phyloP scores from a whole-genome alignment of 1,140 invertebrate genomes.

The Diabrotica virgifera region DNA sequence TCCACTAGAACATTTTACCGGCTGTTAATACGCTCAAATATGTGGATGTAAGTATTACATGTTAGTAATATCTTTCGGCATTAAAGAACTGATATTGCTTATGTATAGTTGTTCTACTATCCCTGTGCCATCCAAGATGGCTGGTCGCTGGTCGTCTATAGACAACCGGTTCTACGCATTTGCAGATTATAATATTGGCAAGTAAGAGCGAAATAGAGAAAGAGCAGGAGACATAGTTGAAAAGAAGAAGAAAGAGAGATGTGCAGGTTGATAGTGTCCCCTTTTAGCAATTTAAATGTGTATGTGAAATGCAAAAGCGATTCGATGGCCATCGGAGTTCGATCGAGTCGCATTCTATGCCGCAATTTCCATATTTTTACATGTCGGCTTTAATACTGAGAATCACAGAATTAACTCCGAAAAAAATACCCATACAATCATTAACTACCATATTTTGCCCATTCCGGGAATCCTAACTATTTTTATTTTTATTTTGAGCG shows the following conservation, averaged over 20 bases:
- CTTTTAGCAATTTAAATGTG: slow-evolving; percentile 51
- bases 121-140: slow-evolving; percentile 38
- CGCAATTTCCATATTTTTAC: slow-evolving; percentile 48
- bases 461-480: background rate
- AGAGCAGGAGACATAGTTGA: background rate
- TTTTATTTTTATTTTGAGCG: background rate
- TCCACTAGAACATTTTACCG: too few relatives aligned
- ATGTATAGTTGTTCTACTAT: slow-evolving; percentile 21
- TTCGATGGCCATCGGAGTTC: slow-evolving; percentile 37
- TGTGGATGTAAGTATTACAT: too few relatives aligned
- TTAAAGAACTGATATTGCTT: slow-evolving; percentile 5
- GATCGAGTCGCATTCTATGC: slow-evolving; percentile 40
- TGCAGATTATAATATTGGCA: slow-evolving; percentile 47
- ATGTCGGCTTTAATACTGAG: slow-evolving; percentile 42
- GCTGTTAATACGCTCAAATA: too few relatives aligned
- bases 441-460: slow-evolving; percentile 2
- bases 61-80: slow-evolving; percentile 4
- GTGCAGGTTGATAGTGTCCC: slow-evolving; percentile 43
- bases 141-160: slow-evolving; percentile 32
- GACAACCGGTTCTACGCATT: slow-evolving; percentile 47
- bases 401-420: slow-evolving; percentile 31
- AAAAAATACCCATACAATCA: slow-evolving; percentile 1
- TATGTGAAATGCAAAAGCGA: slow-evolving; percentile 45
- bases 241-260: slow-evolving; percentile 27
- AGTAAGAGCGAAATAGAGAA: slow-evolving; percentile 22